These are phyloP conservation scores for Lampropteryx suffumata DNA, from an alignment of 2,888 invertebrate species.

Conservation along the genomic window DNA sequence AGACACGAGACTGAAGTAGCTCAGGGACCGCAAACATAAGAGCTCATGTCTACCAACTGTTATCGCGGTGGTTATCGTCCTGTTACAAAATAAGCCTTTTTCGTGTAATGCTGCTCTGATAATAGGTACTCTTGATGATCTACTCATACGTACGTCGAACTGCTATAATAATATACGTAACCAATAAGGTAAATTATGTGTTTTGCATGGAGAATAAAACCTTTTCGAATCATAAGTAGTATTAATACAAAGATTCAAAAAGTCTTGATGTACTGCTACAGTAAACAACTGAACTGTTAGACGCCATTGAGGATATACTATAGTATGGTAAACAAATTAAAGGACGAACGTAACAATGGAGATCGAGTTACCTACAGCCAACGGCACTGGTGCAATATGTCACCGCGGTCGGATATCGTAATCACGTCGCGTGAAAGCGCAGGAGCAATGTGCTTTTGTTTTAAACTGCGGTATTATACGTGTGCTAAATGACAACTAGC, in stretches of 20 bases:
- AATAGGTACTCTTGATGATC: background rate
- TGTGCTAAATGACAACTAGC: conserved; percentile 74
- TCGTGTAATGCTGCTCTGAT: background rate
- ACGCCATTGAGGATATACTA: background rate
- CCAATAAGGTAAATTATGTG: no score
- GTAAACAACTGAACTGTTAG: background rate
- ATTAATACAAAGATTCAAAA: no score
- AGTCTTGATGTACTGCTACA: background rate
- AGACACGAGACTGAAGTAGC: conserved; percentile 33
- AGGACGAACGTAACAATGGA: conserved; percentile 46
- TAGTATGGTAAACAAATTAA: conserved; percentile 20
- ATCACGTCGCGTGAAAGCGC: conserved; percentile 72
- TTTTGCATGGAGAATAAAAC: no score
- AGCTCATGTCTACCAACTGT: conserved; percentile 24
- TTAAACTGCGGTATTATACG: conserved; percentile 60
- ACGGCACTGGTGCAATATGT: conserved; percentile 57
- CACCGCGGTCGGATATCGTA: conserved; percentile 64
- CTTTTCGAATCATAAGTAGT: no score
- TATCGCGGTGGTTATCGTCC: conserved; percentile 16
- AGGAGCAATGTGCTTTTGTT: conserved; percentile 70
- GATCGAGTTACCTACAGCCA: conserved; percentile 41
- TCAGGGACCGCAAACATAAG: conserved; percentile 25
- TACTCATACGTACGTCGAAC: no score
- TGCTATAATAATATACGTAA: no score
- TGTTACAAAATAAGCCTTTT: conserved; percentile 7